These are phyloP conservation scores for Antrozous pallidus DNA, from an alignment of 2,797 vertebrate species.

Conservation along the genomic window DNA sequence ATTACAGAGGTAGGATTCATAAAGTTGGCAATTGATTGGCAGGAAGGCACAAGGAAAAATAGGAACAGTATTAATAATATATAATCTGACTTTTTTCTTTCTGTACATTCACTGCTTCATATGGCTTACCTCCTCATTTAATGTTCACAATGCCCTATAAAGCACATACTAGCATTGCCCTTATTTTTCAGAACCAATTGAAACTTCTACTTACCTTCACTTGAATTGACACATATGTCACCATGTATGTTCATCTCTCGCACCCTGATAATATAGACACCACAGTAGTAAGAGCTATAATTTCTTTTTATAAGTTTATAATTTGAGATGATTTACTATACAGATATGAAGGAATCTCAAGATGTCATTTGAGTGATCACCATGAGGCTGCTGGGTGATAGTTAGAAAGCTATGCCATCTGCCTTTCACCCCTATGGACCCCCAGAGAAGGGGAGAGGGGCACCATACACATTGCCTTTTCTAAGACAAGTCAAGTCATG, in stretches of 20 bases:
- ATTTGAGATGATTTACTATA: neutral
- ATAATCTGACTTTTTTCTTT: neutral
- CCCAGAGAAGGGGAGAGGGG: too few species aligned
- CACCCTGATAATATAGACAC: neutral
- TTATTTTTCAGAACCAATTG: neutral
- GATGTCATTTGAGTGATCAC: neutral
- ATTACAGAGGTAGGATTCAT: neutral
- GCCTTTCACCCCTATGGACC: fast-evolving
- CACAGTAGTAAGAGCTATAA: neutral
- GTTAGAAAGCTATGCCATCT: neutral
- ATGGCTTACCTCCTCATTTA: neutral
- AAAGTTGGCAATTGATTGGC: neutral
- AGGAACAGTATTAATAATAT: neutral
- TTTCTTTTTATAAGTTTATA: neutral
- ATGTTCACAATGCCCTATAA: neutral
- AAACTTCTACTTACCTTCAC: too few species aligned
- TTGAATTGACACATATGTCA: neutral
- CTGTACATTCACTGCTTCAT: neutral
- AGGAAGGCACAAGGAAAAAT: neutral
- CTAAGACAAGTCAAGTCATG: neutral
- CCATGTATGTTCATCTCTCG: neutral
- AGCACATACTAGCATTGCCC: neutral
- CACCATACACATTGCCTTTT: fast-evolving
- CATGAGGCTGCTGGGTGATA: neutral
- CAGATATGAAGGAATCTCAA: neutral